Conservation (phyloP, 2,113 vertebrate genomes). For the Gracilinanus agilis region DNA sequence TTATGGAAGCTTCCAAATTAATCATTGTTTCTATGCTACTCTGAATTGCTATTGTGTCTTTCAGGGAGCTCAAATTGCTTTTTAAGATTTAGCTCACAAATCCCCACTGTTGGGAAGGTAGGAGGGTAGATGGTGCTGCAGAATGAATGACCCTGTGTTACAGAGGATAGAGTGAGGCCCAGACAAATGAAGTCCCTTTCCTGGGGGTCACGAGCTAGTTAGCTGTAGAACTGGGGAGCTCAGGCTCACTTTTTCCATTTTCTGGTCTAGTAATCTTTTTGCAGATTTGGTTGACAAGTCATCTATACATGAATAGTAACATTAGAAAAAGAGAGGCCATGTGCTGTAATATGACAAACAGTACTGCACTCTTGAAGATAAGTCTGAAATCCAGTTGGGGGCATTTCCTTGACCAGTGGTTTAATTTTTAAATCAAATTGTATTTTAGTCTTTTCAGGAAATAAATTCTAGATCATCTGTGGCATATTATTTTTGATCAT, state of each 20-base stretch:
- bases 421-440: conserved; percentile 6
- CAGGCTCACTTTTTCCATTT: neutral
- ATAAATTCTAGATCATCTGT: neutral
- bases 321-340: neutral
- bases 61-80: neutral
- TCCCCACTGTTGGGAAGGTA: neutral
- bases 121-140: neutral
- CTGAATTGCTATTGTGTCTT: neutral
- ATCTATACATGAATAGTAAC: neutral
- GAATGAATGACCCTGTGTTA: neutral
- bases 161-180: neutral
- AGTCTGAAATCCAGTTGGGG: neutral
- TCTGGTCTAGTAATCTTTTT: neutral
- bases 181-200: neutral
- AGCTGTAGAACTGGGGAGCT: neutral
- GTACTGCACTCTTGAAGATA: neutral
- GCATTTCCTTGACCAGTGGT: conserved; percentile 26
- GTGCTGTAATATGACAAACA: neutral
- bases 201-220: neutral
- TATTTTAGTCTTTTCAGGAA: conserved; percentile 15
- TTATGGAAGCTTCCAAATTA: neutral
- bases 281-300: neutral
- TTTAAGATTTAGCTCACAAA: neutral
- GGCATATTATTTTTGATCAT: conserved; percentile 45
- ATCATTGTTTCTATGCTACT: neutral